Evolutionary conservation across 2,113 vertebrate species (phyloP).

Genomic region (Sapajus apella): DNA sequence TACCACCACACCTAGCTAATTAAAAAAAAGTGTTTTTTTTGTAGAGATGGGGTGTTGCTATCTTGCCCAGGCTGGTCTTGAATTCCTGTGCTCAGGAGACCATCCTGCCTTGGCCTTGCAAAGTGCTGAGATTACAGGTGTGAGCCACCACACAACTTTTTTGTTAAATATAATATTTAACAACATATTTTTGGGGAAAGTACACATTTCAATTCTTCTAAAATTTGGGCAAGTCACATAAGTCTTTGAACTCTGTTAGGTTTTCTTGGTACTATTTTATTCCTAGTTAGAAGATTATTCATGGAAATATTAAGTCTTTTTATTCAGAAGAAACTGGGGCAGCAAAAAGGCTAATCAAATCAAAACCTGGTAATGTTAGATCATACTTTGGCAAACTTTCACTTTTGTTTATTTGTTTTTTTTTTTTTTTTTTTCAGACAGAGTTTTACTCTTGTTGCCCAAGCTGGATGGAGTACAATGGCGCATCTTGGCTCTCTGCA

Average conservation of each 20-base stretch:
- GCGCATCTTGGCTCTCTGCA: not conserved
- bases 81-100: not conserved
- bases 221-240: not conserved
- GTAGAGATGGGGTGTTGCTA: not conserved
- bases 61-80: not conserved
- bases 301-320: not conserved
- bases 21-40: not conserved
- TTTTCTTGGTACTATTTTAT: slow-evolving; percentile 24
- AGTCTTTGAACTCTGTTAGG: not conserved
- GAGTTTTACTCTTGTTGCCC: not conserved
- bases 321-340: not conserved
- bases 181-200: not conserved
- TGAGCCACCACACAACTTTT: not conserved
- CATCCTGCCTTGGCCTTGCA: not conserved
- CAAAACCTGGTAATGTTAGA: not conserved
- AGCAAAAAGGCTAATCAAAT: not conserved
- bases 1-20: not conserved
- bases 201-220: not conserved
- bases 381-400: not conserved
- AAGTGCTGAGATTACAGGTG: not conserved
- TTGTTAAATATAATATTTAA: not conserved
- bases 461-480: not conserved
- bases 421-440: too few relatives aligned
- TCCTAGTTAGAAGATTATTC: not conserved
- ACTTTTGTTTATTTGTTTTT: too few relatives aligned